Base-by-base conservation (phyloP, 2,113 vertebrate genomes). In the Amblyornis subalaris region DNA sequence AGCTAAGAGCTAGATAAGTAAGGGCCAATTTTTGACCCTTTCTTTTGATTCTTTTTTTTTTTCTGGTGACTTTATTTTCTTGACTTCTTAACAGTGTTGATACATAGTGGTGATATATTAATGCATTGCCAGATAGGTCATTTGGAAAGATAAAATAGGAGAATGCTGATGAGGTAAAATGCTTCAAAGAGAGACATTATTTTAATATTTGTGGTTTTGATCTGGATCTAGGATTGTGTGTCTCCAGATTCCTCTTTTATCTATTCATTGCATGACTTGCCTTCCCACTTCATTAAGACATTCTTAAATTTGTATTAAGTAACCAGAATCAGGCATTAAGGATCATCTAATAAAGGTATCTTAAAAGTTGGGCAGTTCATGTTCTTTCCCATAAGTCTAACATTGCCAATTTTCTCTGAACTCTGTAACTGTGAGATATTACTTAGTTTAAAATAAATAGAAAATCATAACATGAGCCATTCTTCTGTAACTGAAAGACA, bases 381-480 rank as follows among this genome's bases (percentile, higher is more conserved):
- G 25, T 54, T 91, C 67, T 74, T 88, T 14, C 26, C 62, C 7
- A 2, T 40, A 78, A 78, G 57, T 83, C n/a, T 83, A 36, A 66
- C 31, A n/a, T 21, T n/a, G 15, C 10, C 38, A 57, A 12, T 93
- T 92, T 96, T 92, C 33, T 80, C 29, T 80, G 47, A 93, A 85
- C 35, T 80, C 29, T 79, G 1, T 58, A 85, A 85, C 58, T 28
- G 35, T 5, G 9, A 90, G 82, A 73, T 74, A 77, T 77, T 83
- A 80, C 47, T 96, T 88, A 73, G 54, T 66, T 91, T 93, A 80
- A 95, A 90, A 94, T 70, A 94, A 90, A 90, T 47, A 95, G 64
- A 83, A 92, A 80, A 83, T 72, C 60, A 66, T 76, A 88, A 69
- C 50, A 62, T 7, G 9, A 67, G 10, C 50, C 54, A 66, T 76